Evolutionary conservation across 2,113 vertebrate genomes (phyloP).

Genomic region (Cepphus grylle): DNA sequence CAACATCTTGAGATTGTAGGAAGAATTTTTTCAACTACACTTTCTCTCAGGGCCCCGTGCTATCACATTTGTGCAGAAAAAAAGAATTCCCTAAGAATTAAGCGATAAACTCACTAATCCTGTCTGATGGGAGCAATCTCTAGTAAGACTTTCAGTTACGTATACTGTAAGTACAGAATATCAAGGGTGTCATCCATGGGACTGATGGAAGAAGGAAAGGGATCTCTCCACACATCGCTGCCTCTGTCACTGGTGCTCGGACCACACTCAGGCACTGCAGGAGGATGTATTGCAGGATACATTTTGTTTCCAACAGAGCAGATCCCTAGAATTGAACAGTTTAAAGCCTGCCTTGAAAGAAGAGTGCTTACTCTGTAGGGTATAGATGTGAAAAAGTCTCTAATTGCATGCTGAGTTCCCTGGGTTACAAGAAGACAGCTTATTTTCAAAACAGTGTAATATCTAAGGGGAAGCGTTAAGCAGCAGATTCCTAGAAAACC

Average conservation of each 20-base stretch:
- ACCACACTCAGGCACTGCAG: background rate
- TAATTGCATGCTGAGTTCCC: background rate
- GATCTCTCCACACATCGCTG: background rate
- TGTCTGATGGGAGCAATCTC: background rate
- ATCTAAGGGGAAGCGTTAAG: background rate
- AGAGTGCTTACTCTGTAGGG: background rate
- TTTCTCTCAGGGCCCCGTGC: background rate
- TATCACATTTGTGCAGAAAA: background rate
- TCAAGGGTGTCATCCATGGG: background rate
- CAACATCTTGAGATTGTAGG: background rate
- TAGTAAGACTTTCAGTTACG: background rate
- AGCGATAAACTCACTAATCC: background rate
- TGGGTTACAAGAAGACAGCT: background rate
- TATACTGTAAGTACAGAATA: background rate
- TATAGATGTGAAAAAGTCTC: background rate
- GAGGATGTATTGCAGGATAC: background rate
- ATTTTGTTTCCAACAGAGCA: background rate
- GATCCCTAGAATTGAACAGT: background rate
- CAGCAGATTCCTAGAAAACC: background rate
- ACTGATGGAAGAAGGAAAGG: background rate
- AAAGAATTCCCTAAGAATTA: background rate
- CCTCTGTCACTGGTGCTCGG: background rate
- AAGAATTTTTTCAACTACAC: background rate
- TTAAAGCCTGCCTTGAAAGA: background rate
- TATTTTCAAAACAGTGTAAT: background rate